Evolutionary conservation across 2,888 invertebrate genomes (phyloP).

Genomic region (Volucella bombylans): DNA sequence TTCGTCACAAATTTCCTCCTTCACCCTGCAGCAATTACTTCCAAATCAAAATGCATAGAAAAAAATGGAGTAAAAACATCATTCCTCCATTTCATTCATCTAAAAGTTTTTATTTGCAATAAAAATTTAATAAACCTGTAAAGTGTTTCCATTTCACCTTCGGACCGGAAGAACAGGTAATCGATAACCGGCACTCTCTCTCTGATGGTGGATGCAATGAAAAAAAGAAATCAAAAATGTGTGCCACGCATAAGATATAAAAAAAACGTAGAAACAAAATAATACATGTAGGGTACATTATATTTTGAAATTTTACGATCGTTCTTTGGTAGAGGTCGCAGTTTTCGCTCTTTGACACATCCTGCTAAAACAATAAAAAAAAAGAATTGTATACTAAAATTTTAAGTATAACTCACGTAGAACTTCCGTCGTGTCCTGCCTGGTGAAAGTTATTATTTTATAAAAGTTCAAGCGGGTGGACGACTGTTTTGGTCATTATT

Average conservation of each 20-base stretch:
- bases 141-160: constrained; percentile 61
- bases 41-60: constrained; percentile 48
- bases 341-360: constrained; percentile 59
- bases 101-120: constrained; percentile 68
- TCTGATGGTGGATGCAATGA: constrained; percentile 1
- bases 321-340: constrained; percentile 46
- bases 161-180: constrained; percentile 33
- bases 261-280: constrained; percentile 17
- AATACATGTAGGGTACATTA: constrained; percentile 24
- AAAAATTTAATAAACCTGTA: constrained; percentile 71
- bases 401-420: constrained; percentile 32
- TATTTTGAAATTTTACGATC: constrained; percentile 49
- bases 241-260: constrained; percentile 47
- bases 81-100: constrained; percentile 57
- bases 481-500: not conserved
- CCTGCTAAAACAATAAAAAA: constrained; percentile 48
- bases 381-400: constrained; percentile 36
- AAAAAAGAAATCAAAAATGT: constrained; percentile 32
- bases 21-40: constrained; percentile 42
- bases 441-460: constrained; percentile 27
- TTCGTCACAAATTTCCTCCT: constrained; percentile 8
- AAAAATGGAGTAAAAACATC: constrained; percentile 9
- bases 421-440: constrained; percentile 16
- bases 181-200: constrained; percentile 49
- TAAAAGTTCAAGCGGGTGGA: not conserved